These are phyloP conservation scores for Zootermopsis nevadensis DNA, from an alignment of 2,888 invertebrate genomes.

Conservation along the genomic window DNA sequence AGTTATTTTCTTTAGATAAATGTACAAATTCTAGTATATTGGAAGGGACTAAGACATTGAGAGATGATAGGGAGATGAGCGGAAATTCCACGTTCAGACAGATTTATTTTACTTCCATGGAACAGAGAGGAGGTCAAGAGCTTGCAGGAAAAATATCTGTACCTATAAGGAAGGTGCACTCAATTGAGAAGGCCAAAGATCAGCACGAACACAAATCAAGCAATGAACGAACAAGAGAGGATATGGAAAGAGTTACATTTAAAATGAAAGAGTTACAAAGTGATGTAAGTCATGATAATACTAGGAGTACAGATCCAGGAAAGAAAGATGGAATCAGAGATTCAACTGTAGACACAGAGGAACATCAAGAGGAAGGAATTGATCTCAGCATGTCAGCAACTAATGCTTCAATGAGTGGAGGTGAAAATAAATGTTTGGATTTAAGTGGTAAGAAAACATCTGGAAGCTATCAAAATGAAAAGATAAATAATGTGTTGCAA, in stretches of 20 bases:
- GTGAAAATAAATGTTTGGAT: conserved; percentile 9
- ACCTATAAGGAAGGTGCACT: background rate
- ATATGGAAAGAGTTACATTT: background rate
- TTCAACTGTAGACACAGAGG: background rate
- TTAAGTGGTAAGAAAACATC: conserved; percentile 1
- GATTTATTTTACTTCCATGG: background rate
- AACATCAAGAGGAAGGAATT: background rate
- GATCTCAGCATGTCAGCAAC: background rate
- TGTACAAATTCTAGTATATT: background rate
- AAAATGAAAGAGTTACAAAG: background rate
- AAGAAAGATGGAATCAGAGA: background rate
- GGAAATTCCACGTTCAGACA: background rate
- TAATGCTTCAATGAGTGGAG: background rate
- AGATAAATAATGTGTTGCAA: background rate
- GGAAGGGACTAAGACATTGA: background rate
- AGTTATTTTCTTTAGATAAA: conserved; percentile 1
- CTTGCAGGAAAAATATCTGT: background rate
- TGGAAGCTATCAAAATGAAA: background rate
- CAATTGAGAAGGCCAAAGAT: background rate
- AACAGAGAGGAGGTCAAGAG: background rate
- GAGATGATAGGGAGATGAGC: background rate
- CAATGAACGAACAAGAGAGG: background rate
- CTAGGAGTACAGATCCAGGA: background rate
- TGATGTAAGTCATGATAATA: background rate
- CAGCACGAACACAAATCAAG: background rate